Evolutionary conservation across 1,140 invertebrate species (phyloP).

Genomic region (Microplitis mediator): DNA sequence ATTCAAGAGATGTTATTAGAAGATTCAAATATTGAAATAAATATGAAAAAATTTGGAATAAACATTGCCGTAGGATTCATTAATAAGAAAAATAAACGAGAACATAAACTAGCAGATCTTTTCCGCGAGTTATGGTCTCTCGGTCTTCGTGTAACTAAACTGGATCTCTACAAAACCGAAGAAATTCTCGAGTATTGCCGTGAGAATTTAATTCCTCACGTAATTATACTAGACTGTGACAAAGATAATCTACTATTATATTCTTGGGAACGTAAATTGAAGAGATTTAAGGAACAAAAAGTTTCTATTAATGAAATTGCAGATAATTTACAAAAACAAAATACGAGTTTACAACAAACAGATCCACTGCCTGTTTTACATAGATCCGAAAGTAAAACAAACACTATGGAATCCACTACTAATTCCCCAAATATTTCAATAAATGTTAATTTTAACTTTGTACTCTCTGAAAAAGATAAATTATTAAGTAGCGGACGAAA

Average conservation of each 20-base stretch:
- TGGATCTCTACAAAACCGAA: constrained; percentile 66
- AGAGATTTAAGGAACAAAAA: constrained; percentile 70
- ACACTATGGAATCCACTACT: constrained; percentile 40
- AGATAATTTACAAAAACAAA: constrained; percentile 64
- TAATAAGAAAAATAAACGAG: constrained; percentile 63
- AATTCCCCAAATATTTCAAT: constrained; percentile 41
- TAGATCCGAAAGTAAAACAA: constrained; percentile 54
- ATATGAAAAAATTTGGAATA: constrained; percentile 50
- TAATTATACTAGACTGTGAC: constrained; percentile 75
- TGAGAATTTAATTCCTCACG: constrained; percentile 68
- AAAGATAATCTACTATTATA: constrained; percentile 66
- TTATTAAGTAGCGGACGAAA: constrained; percentile 61
- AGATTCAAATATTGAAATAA: neutral
- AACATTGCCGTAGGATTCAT: constrained; percentile 72
- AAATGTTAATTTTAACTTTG: constrained; percentile 58
- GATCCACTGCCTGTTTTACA: constrained; percentile 43
- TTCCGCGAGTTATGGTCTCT: constrained; percentile 66
- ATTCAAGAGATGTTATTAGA: constrained; percentile 50
- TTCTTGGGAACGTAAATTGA: constrained; percentile 62
- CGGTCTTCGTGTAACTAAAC: constrained; percentile 63
- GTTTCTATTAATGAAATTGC: constrained; percentile 64
- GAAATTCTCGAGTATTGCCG: constrained; percentile 72
- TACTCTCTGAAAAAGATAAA: constrained; percentile 63
- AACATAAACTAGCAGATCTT: constrained; percentile 69
- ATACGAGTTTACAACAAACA: constrained; percentile 32